Conservation (phyloP, 1,140 invertebrate genomes). For the Phocides pigmalion region DNA sequence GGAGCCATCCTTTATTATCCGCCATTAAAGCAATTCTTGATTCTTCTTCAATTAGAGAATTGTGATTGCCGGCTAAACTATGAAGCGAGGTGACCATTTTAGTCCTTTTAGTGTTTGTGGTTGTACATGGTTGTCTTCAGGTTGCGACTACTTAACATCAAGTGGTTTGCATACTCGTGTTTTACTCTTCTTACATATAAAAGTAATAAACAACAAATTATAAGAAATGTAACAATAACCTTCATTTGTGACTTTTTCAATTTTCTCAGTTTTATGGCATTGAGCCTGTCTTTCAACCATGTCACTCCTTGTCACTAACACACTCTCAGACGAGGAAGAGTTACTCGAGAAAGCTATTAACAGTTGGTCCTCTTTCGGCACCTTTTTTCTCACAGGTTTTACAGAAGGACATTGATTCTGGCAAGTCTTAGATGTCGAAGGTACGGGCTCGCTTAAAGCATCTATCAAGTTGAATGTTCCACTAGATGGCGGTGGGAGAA, state of each 20-base stretch:
- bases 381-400: constrained; percentile 43
- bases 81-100: too few relatives aligned
- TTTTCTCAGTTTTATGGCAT: constrained; percentile 42
- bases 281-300: constrained; percentile 48
- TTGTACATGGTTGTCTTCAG: too few relatives aligned
- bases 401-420: constrained; percentile 45
- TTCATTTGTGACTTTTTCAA: constrained; percentile 40
- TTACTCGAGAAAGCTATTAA: constrained; percentile 66
- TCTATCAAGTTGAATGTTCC: constrained; percentile 55
- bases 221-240: constrained; percentile 29
- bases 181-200: too few relatives aligned
- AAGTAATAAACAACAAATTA: too few relatives aligned
- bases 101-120: too few relatives aligned
- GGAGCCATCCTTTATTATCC: too few relatives aligned
- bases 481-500: constrained; percentile 1
- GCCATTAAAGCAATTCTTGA: too few relatives aligned
- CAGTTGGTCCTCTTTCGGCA: constrained; percentile 51
- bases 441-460: constrained; percentile 59
- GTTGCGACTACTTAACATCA: too few relatives aligned
- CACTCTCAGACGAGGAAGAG: constrained; percentile 62
- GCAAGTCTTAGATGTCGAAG: constrained; percentile 58
- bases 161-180: too few relatives aligned
- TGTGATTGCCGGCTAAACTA: too few relatives aligned
- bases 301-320: constrained; percentile 41
- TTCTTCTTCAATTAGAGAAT: too few relatives aligned